Evolutionary conservation across 2,113 vertebrate species (phyloP).

Genomic region (Psophia crepitans): DNA sequence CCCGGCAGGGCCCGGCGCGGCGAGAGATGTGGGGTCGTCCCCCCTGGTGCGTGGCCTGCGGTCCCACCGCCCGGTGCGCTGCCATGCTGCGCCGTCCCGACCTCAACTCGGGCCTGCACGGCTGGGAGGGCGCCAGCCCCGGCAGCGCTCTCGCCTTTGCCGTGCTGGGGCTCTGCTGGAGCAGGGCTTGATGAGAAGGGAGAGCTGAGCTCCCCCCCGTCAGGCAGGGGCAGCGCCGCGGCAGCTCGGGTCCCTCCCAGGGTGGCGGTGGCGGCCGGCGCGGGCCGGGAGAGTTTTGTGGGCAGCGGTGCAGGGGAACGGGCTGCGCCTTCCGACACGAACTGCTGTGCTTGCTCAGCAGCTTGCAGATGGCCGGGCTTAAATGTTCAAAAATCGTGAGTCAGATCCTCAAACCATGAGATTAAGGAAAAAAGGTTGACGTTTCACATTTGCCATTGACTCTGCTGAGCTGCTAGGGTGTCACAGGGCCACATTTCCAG

Average conservation of each 20-base stretch:
- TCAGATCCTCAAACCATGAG: neutral
- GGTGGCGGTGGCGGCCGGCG: accelerated
- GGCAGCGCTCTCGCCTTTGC: neutral
- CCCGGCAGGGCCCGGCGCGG: neutral
- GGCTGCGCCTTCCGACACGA: accelerated
- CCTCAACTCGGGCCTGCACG: accelerated
- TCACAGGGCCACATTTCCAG: neutral
- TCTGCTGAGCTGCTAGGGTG: neutral
- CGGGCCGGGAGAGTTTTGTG: neutral
- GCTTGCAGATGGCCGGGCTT: neutral
- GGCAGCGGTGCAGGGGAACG: neutral
- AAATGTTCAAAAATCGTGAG: neutral
- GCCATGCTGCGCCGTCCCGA: no score
- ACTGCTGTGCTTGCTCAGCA: neutral
- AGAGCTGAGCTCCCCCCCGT: neutral
- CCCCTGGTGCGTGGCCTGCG: neutral
- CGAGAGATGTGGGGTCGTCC: accelerated
- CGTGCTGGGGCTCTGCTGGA: neutral
- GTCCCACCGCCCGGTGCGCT: neutral
- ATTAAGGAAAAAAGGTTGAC: neutral
- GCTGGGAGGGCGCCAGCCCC: neutral
- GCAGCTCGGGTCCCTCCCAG: neutral
- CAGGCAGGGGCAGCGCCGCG: no score
- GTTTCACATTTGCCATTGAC: neutral
- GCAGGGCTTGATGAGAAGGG: neutral